Conservation (phyloP, 2,113 vertebrate species). For the Alethe diademata region DNA sequence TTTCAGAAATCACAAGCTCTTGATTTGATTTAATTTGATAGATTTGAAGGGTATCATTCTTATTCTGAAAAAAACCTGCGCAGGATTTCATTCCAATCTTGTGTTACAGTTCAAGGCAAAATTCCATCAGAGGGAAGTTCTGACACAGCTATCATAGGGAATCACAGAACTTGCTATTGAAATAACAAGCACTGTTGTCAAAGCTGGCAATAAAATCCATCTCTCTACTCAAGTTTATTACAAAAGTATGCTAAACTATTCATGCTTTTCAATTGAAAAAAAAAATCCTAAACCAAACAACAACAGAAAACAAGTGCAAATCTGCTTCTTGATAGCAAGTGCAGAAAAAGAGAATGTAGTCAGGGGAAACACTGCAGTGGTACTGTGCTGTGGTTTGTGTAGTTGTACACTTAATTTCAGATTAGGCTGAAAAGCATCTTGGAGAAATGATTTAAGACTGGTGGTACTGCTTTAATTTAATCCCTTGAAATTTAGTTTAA, state of each 20-base stretch:
- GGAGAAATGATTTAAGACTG: not conserved
- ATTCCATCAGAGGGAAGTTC: not conserved
- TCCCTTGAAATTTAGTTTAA: not conserved
- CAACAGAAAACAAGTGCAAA: not conserved
- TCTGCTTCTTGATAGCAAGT: not conserved
- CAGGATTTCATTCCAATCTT: conserved; percentile 9
- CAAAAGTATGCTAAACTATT: not conserved
- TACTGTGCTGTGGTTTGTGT: not conserved
- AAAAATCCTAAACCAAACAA: not conserved
- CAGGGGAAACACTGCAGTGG: not conserved
- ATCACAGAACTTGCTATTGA: not conserved
- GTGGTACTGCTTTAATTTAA: not conserved
- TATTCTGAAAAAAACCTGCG: not conserved
- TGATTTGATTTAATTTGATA: not conserved
- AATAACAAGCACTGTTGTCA: not conserved
- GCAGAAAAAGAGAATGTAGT: not conserved
- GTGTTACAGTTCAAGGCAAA: not conserved
- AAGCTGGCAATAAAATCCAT: not conserved
- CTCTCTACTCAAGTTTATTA: not conserved
- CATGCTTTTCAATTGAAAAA: not conserved
- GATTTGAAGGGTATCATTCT: not conserved
- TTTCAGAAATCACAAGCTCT: conserved; percentile 6
- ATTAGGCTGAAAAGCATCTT: not conserved
- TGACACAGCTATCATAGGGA: conserved; percentile 2
- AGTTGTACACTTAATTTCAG: not conserved